These are phyloP conservation scores for Zosterops hypoxanthus DNA, from an alignment of 2,113 vertebrate species.

Conservation along the genomic window DNA sequence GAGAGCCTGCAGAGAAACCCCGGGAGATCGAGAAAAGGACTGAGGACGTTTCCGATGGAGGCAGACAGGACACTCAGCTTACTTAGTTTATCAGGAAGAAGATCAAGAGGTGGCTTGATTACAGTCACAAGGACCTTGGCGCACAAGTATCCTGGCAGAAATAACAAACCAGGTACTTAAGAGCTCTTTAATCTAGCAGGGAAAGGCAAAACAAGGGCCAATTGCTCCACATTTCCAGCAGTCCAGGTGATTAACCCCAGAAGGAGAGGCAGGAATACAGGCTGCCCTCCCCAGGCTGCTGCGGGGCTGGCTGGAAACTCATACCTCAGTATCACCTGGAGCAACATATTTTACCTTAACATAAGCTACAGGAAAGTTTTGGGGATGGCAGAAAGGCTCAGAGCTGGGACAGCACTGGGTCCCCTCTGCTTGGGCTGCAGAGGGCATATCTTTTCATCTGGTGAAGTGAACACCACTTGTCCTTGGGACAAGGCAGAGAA, in stretches of 20 bases:
- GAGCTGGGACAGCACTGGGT: neutral
- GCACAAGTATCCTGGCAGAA: conserved; percentile 19
- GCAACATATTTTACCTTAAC: neutral
- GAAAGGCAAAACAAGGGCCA: conserved; percentile 33
- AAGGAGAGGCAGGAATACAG: neutral
- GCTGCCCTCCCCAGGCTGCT: neutral
- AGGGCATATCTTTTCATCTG: conserved; percentile 76
- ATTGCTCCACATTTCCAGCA: conserved; percentile 29
- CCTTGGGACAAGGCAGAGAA: conserved; percentile 4
- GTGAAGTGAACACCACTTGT: conserved; percentile 72
- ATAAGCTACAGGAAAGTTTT: neutral
- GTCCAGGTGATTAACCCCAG: neutral
- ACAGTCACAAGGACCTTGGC: conserved; percentile 43
- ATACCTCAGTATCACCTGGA: neutral
- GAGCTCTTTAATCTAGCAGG: conserved; percentile 49
- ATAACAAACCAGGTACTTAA: conserved; percentile 60
- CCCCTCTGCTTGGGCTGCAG: conserved; percentile 42
- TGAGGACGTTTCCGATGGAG: neutral
- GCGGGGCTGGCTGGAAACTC: neutral
- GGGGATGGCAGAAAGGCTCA: neutral
- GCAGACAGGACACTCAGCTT: conserved; percentile 21
- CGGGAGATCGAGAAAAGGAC: fast-evolving
- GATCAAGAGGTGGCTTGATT: conserved; percentile 61
- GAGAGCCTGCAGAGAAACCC: neutral
- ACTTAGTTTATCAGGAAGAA: conserved; percentile 50